phyloP scores from a whole-genome alignment of 2,888 invertebrate genomes.

The Drosophila tripunctata region DNA sequence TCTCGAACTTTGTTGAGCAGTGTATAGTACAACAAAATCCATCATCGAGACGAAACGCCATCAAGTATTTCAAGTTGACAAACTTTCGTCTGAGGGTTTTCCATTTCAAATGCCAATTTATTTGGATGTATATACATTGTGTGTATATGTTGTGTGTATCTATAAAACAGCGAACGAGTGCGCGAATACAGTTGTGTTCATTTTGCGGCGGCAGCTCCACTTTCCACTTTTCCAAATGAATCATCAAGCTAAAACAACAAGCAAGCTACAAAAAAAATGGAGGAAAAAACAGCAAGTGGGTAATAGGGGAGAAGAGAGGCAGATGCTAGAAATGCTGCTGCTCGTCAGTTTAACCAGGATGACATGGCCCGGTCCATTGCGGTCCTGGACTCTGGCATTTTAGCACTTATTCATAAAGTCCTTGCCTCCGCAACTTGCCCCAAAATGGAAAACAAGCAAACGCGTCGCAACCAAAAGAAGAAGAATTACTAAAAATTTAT shows the following conservation, averaged over 20 bases:
- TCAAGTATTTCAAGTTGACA: constrained; percentile 62
- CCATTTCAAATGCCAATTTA: constrained; percentile 17
- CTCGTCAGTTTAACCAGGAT: constrained; percentile 84
- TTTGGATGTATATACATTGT: background rate
- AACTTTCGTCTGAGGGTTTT: constrained; percentile 39
- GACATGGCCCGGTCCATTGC: constrained; percentile 83
- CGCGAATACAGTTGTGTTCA: constrained; percentile 49
- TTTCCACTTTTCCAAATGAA: constrained; percentile 68
- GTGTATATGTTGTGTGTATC: constrained; percentile 11
- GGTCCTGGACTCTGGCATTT: constrained; percentile 82
- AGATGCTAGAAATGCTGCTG: constrained; percentile 50
- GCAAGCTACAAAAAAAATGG: constrained; percentile 15
- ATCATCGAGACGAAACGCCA: constrained; percentile 58
- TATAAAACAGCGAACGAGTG: constrained; percentile 17
- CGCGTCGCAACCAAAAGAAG: constrained; percentile 39
- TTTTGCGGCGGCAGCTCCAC: constrained; percentile 59
- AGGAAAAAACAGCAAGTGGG: constrained; percentile 13
- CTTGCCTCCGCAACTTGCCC: constrained; percentile 60
- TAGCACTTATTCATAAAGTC: constrained; percentile 81
- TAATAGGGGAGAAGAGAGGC: background rate
- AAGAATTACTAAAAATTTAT: constrained; percentile 78
- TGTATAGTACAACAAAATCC: constrained; percentile 33
- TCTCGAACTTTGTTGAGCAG: constrained; percentile 2
- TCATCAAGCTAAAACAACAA: constrained; percentile 61
- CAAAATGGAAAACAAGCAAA: constrained; percentile 61